These are phyloP conservation scores for Patagioenas fasciata DNA, from an alignment of 2,113 vertebrate species.

Conservation along the genomic window DNA sequence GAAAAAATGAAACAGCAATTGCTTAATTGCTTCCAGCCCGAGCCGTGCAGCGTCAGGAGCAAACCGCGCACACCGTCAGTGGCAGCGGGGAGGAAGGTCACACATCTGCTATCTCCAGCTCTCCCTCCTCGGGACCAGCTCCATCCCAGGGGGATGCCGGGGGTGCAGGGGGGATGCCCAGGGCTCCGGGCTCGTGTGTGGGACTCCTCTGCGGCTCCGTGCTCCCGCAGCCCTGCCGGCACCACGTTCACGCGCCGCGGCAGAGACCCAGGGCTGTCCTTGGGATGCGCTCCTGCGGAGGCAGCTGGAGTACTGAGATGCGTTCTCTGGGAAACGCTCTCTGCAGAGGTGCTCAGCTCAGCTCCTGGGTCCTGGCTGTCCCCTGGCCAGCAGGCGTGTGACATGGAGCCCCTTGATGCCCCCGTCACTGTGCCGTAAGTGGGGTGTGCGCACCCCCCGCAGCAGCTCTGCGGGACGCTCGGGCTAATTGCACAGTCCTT, in stretches of 20 bases:
- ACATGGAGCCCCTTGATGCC: neutral
- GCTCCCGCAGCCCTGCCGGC: no score
- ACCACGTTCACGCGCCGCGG: accelerated
- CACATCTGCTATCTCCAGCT: accelerated
- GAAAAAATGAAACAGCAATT: neutral
- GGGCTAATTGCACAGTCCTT: neutral
- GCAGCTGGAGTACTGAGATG: neutral
- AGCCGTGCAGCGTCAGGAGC: neutral
- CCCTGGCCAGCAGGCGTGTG: neutral
- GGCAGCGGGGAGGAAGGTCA: neutral
- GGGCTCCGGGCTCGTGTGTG: accelerated
- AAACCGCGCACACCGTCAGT: neutral
- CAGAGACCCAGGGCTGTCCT: neutral
- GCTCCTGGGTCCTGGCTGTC: neutral
- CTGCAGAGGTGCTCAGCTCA: neutral
- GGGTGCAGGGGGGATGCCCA: accelerated
- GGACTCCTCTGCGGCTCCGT: neutral
- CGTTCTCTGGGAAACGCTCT: neutral
- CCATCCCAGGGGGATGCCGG: neutral
- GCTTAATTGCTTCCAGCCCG: neutral
- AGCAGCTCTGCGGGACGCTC: neutral
- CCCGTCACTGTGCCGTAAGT: accelerated
- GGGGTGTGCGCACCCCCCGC: accelerated
- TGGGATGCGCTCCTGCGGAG: neutral
- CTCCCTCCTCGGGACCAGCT: neutral